Base-by-base conservation (phyloP, 2,888 invertebrate genomes). In the Gymnocheta viridis region DNA sequence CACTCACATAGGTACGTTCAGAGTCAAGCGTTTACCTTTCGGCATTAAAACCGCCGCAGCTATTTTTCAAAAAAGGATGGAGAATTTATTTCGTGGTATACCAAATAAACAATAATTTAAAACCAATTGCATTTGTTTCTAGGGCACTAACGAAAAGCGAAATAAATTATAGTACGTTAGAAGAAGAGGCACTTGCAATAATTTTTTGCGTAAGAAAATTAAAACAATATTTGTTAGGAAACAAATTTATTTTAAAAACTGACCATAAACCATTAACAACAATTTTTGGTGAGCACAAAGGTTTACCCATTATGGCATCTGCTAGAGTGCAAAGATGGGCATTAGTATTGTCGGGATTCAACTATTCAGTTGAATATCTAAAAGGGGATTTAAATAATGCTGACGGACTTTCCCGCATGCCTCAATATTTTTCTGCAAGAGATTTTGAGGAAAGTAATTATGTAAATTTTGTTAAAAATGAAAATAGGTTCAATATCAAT, bases 231-330 rank as follows among this genome's bases (percentile, higher is more conserved):
- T 60, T 60, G 6, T 6, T 60, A 4, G 60, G 60, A 1, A 81
- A 62, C 32, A n/a, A 44, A 12, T 81, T 84, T 27, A 22, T 51
- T 56, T 29, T 77, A 14, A 3, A 44, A 69, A 60, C 85, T 1
- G 82, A 85, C 14, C 67, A 80, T 17, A 82, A 56, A 47, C 81
- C 82, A 2, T 62, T 82, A 10, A 6, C 51, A 19, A 29, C 44
- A 10, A 74, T 83, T 27, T 81, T 83, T 32, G 77, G 44, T 22
- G 41, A 62, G 41, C 10, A n/a, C 9, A 70, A 44, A 10, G 54
- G 54, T 2, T 67, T 67, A 5, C 66, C 49, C 22, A 2, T 51
- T 54, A 82, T 67, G 51, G 82, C 49, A n/a, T 7, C 35, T 4
- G 54, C 69, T 2, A 2, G 67, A 2, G n/a, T 69, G n/a, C 24